Evolutionary conservation across 2,113 vertebrate genomes (phyloP).

Genomic region (Crotalus helleri): DNA sequence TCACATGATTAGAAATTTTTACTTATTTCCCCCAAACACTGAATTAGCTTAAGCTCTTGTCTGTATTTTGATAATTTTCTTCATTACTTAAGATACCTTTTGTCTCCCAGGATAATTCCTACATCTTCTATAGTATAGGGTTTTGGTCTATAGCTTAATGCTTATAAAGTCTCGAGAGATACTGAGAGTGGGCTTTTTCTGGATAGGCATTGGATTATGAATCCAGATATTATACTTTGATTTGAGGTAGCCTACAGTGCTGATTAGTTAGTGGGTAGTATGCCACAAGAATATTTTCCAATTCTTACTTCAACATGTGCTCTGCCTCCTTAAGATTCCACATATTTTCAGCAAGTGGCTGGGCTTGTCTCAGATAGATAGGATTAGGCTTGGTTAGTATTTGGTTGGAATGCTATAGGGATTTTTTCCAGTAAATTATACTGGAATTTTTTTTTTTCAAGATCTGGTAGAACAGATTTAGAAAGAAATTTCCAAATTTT

Average conservation of each 20-base stretch:
- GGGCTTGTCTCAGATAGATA: background rate
- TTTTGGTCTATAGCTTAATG: background rate
- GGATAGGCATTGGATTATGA: background rate
- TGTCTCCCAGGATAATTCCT: background rate
- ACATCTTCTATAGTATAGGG: background rate
- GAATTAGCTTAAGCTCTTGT: conserved; percentile 16
- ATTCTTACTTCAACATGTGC: background rate
- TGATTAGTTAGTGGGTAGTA: background rate
- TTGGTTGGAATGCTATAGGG: background rate
- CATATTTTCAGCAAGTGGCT: background rate
- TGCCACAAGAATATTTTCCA: background rate
- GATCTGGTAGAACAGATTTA: background rate
- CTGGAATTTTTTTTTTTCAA: background rate
- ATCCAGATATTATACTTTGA: background rate
- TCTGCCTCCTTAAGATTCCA: background rate
- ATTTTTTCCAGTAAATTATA: background rate
- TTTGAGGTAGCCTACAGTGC: background rate
- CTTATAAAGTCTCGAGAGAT: background rate
- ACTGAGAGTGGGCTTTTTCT: background rate
- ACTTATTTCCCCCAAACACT: conserved; percentile 1
- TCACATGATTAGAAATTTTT: conserved; percentile 5
- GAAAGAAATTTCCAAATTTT: background rate
- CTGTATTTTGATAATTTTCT: conserved; percentile 12
- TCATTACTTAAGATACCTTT: background rate
- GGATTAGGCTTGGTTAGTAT: background rate